Base-by-base conservation (phyloP, 2,113 vertebrate species). In the Cromileptes altivelis region DNA sequence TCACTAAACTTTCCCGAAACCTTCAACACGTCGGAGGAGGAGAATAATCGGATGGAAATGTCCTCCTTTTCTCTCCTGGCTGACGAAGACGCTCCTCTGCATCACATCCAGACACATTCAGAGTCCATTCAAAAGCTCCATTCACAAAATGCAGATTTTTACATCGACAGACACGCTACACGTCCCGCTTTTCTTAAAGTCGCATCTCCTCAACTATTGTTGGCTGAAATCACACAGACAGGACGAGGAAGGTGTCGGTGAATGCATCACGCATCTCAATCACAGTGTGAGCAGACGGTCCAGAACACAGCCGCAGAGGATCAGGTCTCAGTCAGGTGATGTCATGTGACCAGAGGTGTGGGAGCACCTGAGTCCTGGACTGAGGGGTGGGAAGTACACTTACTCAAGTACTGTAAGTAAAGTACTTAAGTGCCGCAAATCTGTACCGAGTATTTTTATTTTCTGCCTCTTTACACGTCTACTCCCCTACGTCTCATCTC, bases 111-210 rank as follows among this genome's bases (percentile, higher is more conserved):
- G 68, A 64, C 60, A 2, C 3, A 27, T 78, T 64, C 73, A 75
- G 19, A 0, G 9, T 10, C 6, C 37, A 23, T 58, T 71, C 49
- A 42, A 55, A 63, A 55, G 42, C 57, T 60, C 49, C 68, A 55
- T 70, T 79, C 67, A 78, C 21, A 52, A 42, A 61, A 40, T 10
- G 21, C 42, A 1, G 42, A 40, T 78, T 70, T 52, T 10, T 11
- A 25, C 64, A 50, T 4, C 23, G 10, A 61, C 55, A 52, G 42
- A 49, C 12, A 21, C 6, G 52, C 19, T 3, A 6, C 6, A 11
- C 33, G 33, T 37, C 33, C 33, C 33, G 33, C 19, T 50, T 67
- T 19, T 10, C 18, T 37, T 33, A 37, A 45, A 65, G 2, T 18
- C 21, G 19, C 55, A 40, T 61, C 40, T 45, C 3, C 2, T 42